Percentiles rank a stretch among this genome's conserved stretches.
These are phyloP conservation scores for Vespertilio murinus DNA, from an alignment of 2,797 vertebrate genomes.

Conservation along the genomic window DNA sequence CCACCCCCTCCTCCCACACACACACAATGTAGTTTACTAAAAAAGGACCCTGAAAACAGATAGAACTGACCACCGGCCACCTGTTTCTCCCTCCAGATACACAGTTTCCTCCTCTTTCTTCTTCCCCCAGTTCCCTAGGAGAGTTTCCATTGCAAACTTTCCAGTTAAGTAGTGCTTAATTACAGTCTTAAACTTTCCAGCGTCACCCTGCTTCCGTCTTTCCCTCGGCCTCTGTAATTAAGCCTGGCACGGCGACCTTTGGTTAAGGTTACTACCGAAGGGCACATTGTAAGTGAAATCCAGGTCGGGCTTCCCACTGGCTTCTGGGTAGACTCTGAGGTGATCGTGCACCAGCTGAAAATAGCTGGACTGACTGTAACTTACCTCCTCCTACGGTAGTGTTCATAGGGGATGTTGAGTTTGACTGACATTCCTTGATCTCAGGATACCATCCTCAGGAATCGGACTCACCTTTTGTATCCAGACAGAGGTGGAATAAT, in stretches of 20 bases:
- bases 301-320: constrained; percentile 42
- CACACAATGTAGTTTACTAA: neutral
- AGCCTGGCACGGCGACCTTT: constrained; percentile 33
- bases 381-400: neutral
- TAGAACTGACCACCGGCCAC: neutral
- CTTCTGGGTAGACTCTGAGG: constrained; percentile 16
- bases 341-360: constrained; percentile 15
- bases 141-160: constrained; percentile 66
- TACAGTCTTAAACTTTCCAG: constrained; percentile 52
- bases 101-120: neutral
- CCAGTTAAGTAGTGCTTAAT: constrained; percentile 59
- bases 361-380: constrained; percentile 41
- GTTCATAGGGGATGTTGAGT: constrained; percentile 27
- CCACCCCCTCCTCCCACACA: rapidly evolving
- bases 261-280: constrained; percentile 54
- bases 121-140: constrained; percentile 38
- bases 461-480: neutral
- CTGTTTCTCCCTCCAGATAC: neutral
- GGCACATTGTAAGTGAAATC: constrained; percentile 37
- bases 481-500: neutral
- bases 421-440: neutral
- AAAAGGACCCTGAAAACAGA: neutral
- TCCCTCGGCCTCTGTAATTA: neutral
- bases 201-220: neutral
- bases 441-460: neutral